Percentiles rank a stretch among this genome's conserved stretches.
phyloP scores from a whole-genome alignment of 2,888 invertebrate species.

The Horisme vitalbata region DNA sequence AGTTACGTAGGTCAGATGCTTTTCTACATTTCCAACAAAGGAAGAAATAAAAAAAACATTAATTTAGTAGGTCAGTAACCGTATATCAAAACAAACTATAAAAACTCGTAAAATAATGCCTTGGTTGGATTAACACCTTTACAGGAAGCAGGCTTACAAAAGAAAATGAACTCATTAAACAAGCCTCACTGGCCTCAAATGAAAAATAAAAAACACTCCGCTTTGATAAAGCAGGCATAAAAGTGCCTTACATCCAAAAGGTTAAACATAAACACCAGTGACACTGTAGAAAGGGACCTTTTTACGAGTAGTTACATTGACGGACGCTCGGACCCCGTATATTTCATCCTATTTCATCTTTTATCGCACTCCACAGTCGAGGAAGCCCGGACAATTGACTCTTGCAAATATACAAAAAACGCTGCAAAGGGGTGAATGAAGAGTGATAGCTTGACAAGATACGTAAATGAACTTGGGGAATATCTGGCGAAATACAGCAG shows the following conservation, averaged over 20 bases:
- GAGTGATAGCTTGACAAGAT: slow-evolving; percentile 42
- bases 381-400: slow-evolving; percentile 61
- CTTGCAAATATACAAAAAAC: slow-evolving; percentile 51
- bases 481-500: slow-evolving; percentile 2
- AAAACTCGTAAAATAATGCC: no score
- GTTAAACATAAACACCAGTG: slow-evolving; percentile 44
- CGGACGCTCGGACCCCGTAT: slow-evolving; percentile 54
- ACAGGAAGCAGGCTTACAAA: not conserved
- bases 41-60: no score
- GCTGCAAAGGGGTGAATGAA: slow-evolving; percentile 42
- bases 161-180: slow-evolving; percentile 3
- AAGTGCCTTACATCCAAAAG: slow-evolving; percentile 29
- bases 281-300: slow-evolving; percentile 35
- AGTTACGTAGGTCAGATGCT: no score
- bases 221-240: slow-evolving; percentile 30
- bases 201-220: slow-evolving; percentile 17
- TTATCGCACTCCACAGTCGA: slow-evolving; percentile 65
- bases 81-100: no score
- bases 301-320: slow-evolving; percentile 52
- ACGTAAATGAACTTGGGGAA: slow-evolving; percentile 19
- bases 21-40: no score
- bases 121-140: no score
- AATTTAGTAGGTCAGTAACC: no score
- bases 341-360: slow-evolving; percentile 71
- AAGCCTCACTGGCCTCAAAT: slow-evolving; percentile 12